phyloP scores from a whole-genome alignment of 64 coral and sea anemone genomes.

The Anthopleura sola region DNA sequence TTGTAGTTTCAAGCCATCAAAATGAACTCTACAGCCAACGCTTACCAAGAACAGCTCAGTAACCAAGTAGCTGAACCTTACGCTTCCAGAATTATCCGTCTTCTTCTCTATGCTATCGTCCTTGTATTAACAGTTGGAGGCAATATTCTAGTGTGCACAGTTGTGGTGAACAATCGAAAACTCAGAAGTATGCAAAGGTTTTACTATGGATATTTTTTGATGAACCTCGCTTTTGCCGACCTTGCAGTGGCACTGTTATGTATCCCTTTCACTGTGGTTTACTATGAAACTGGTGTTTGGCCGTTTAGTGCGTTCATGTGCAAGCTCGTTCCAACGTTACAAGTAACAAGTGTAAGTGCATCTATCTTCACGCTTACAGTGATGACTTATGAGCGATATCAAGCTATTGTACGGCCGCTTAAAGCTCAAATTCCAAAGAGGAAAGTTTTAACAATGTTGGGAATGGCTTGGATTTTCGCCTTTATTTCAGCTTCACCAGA shows the following conservation, averaged over 20 bases:
- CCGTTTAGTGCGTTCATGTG: constrained; percentile 50
- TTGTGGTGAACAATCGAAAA: constrained; percentile 40
- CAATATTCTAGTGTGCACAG: constrained; percentile 31
- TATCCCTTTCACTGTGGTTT: constrained; percentile 52
- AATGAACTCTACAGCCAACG: background rate
- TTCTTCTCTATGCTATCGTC: constrained; percentile 33
- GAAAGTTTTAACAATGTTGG: constrained; percentile 30
- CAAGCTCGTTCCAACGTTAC: constrained; percentile 50
- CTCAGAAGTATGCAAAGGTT: constrained; percentile 43
- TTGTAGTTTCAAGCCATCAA: background rate
- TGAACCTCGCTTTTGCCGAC: constrained; percentile 48
- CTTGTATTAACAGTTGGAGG: constrained; percentile 45
- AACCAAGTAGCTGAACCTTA: constrained; percentile 37
- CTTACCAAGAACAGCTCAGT: background rate
- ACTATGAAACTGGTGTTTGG: constrained; percentile 52
- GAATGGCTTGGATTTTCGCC: constrained; percentile 25
- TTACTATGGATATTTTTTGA: constrained; percentile 61
- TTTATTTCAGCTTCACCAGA: constrained; percentile 48
- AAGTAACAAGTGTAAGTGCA: constrained; percentile 52
- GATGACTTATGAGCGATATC: constrained; percentile 55
- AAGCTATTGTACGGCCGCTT: constrained; percentile 40
- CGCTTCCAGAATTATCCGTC: constrained; percentile 27
- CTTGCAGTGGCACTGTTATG: constrained; percentile 32
- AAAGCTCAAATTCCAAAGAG: constrained; percentile 19
- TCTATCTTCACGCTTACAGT: constrained; percentile 53